These are phyloP conservation scores for Smithornis capensis DNA, from an alignment of 2,113 vertebrate genomes.

Conservation along the genomic window DNA sequence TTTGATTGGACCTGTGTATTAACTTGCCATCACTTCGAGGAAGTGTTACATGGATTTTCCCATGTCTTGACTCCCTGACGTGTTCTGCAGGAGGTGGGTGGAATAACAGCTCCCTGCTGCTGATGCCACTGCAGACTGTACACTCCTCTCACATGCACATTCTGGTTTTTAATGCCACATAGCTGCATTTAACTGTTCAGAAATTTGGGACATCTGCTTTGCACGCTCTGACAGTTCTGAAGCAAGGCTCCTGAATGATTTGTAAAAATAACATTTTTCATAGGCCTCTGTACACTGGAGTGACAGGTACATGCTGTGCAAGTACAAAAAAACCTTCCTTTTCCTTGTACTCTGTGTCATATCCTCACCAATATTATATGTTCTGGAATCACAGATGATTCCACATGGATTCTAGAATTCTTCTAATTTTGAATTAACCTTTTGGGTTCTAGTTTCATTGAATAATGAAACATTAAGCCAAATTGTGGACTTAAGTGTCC, in stretches of 20 bases:
- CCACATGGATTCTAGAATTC: not conserved
- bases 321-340: not conserved
- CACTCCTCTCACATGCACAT: not conserved
- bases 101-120: conserved; percentile 15
- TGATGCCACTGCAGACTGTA: not conserved
- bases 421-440: not conserved
- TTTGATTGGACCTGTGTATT: conserved; percentile 12
- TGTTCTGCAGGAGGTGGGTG: not conserved
- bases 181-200: not conserved
- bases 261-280: not conserved
- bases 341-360: not conserved
- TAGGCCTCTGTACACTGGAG: not conserved
- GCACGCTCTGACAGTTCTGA: not conserved
- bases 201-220: not conserved
- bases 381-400: not conserved
- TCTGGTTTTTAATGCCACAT: not conserved
- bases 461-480: not conserved
- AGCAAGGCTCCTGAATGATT: not conserved
- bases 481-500: not conserved
- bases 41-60: conserved; percentile 30
- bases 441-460: not conserved
- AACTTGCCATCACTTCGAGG: conserved; percentile 30
- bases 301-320: not conserved
- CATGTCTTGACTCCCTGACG: not conserved
- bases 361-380: not conserved